Base-by-base conservation (phyloP, 2,113 vertebrate species). In the Chionis minor region DNA sequence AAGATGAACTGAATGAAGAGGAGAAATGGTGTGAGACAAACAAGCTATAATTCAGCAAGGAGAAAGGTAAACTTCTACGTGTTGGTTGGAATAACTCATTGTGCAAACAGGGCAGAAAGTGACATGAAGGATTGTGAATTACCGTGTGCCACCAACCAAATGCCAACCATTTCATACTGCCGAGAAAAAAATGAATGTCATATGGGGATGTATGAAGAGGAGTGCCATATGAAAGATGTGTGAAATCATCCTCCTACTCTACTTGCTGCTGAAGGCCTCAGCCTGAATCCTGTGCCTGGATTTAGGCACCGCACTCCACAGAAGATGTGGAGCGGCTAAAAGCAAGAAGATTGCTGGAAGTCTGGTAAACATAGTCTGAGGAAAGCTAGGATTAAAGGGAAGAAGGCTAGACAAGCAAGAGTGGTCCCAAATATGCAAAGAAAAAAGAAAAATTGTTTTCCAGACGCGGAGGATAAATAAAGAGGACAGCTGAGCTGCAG, bases 171-270 rank as follows among this genome's bases (percentile, higher is more conserved):
- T 94, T 95, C 74, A 70, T 82, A 42, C 62, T n/a, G 84, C 85
- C 80, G 81, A 84, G 84, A 86, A 92, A 96, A 94, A 94, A 88
- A 78, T 5, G 58, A 88, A 91, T 61, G 94, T 94, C 93, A 88
- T 94, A 91, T 82, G 85, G 91, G 66, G 19, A 96, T 91, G 85
- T 79, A 96, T 85, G 94, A 96, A 85, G 92, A 95, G 85, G 61
- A 93, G 45, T 73, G 85, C 78, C 94, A 92, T 85, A 95, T 95
- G 96, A 70, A 95, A 90, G 93, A 95, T 77, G 96, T 93, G 96
- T 82, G 95, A 96, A 96, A 88, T 93, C 90, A 91, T 93, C 92
- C 92, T 96, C 96, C 93, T 85, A 94, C 96, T 88, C 90, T 65
- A 17, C 10, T 45, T 44, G 85, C 84, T 90, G 87, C 87, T 85